Evolutionary conservation across 1,140 invertebrate species (phyloP).

Genomic region (Penaeus vannamei): DNA sequence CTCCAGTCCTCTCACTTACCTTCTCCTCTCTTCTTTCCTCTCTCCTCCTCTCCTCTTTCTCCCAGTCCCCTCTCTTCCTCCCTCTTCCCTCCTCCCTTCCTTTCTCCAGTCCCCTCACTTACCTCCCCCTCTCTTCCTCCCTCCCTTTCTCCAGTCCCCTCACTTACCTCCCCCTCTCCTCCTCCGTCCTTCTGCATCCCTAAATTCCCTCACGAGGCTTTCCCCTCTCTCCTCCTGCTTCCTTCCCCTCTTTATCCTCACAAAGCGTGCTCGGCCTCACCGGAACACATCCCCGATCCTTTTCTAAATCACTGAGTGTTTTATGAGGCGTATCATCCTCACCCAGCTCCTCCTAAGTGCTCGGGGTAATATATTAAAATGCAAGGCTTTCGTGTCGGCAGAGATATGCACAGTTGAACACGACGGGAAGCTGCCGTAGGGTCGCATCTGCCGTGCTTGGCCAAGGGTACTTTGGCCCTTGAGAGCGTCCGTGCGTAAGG

Average conservation of each 20-base stretch:
- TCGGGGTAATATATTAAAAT: constrained; percentile 64
- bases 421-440: constrained; percentile 39
- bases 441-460: not conserved
- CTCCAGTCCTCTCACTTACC: no score
- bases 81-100: no score
- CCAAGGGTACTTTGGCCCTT: not conserved
- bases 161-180: no score
- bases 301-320: constrained; percentile 64
- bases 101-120: no score
- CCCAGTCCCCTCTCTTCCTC: no score
- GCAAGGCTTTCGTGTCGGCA: constrained; percentile 63
- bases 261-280: constrained; percentile 35
- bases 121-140: no score
- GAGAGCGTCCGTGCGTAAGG: not conserved
- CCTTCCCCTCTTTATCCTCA: not conserved
- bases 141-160: no score
- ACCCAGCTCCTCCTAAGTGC: constrained; percentile 64
- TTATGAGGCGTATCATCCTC: constrained; percentile 65
- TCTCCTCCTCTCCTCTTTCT: no score
- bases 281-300: constrained; percentile 57
- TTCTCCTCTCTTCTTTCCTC: no score
- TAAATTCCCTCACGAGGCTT: no score
- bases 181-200: no score
- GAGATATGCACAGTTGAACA: constrained; percentile 66
- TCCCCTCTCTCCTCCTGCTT: not conserved